phyloP scores from a whole-genome alignment of 2,797 vertebrate species.

The Scyliorhinus canicula region DNA sequence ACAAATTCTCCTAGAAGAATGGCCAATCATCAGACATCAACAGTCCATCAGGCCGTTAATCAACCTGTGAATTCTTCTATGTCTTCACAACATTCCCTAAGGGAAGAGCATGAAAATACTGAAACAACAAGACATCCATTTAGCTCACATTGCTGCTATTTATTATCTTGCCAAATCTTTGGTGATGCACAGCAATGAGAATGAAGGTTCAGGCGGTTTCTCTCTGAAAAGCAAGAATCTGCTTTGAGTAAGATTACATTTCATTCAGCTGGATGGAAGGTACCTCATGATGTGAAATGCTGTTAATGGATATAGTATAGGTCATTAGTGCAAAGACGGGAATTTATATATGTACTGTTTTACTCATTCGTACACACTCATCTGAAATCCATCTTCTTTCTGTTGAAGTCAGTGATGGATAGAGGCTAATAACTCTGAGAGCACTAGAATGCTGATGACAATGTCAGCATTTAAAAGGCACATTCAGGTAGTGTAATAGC shows the following conservation, averaged over 20 bases:
- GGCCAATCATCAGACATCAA: not conserved
- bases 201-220: not conserved
- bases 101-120: not conserved
- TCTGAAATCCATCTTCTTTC: not conserved
- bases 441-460: not conserved
- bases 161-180: not conserved
- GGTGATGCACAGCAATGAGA: too few species aligned
- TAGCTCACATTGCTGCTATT: not conserved
- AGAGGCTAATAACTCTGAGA: not conserved
- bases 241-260: not conserved
- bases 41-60: not conserved
- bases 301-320: not conserved
- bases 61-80: not conserved
- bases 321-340: not conserved
- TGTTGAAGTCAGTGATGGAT: not conserved
- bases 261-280: not conserved
- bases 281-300: not conserved
- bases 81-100: not conserved
- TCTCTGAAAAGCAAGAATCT: not conserved
- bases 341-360: not conserved
- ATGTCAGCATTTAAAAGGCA: not conserved
- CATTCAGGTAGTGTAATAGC: not conserved
- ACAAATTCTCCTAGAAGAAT: not conserved
- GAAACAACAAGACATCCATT: not conserved
- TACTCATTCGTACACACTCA: not conserved